Evolutionary conservation across 2,797 vertebrate genomes (phyloP), one percentile per base, ranked within the genome.

Genomic region (Phrynocephalus forsythii): DNA sequence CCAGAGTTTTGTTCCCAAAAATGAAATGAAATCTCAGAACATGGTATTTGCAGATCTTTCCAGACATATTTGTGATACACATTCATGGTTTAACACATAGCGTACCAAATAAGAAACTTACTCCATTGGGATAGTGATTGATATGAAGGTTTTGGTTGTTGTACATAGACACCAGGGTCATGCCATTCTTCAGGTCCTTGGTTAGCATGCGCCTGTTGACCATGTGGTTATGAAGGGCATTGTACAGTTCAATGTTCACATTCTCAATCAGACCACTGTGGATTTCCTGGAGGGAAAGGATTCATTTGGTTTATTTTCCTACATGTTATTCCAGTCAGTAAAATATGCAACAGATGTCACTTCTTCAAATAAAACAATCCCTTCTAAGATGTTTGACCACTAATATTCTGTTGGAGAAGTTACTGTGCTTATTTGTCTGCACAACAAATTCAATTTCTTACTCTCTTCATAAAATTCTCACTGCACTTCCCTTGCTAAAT

Each of bases 171-270:
- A 94, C 95, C 79, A 98, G 66, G 11, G 94, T 96, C 96, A 99
- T 93, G 91, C 98, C 98, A 79, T 99, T 98, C 95, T 96, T 99
- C 83, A 99, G 96, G 94, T 99, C 99, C 96, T 99, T 99, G 89
- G 99, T 99, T 91, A 99, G 80, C 94, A 98, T 94, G 60, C 99
- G 98, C 85, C 97, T 98, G 94, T 99, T 98, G 88, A 97, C 94
- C 99, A 99, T 99, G 93, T 99, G 99, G 91, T 98, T 99, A 89
- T 98, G 99, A 78, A 99, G 97, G 90, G 98, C 97, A n/a, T 99
- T 99, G 94, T 98, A 97, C 52, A 99, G 93, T 90, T 99, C 99
- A 28, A 99, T 98, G 95, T 99, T 99, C 83, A 99, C 98, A 33
- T 99, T 99, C 96, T 98, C 98, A 89, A 98, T 95, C 95, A 99